Conservation (phyloP, 2,888 invertebrate species). For the Catocala sponsa region DNA sequence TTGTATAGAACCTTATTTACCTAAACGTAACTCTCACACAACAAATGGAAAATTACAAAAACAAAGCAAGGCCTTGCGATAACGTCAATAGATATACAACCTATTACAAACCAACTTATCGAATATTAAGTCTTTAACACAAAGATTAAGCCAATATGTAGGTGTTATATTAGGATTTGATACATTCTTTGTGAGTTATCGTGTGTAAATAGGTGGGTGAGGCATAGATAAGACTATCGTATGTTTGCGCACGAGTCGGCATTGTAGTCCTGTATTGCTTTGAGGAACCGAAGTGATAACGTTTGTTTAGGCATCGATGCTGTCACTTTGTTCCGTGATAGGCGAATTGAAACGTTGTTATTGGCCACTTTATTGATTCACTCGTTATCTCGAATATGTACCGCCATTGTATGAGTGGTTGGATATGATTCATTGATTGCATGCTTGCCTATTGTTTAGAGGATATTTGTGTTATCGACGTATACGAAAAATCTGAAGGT, state of each 20-base stretch:
- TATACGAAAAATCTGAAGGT: not conserved
- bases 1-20: slow-evolving; percentile 16
- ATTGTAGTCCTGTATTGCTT: slow-evolving; percentile 41
- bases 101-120: slow-evolving; percentile 13
- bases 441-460: not conserved
- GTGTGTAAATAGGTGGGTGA: slow-evolving; percentile 51
- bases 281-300: slow-evolving; percentile 50
- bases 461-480: not conserved
- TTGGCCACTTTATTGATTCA: slow-evolving; percentile 38
- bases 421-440: slow-evolving; percentile 13
- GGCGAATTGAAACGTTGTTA: slow-evolving; percentile 24
- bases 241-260: slow-evolving; percentile 40
- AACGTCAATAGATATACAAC: not conserved
- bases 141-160: slow-evolving; percentile 35
- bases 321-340: slow-evolving; percentile 19
- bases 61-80: not conserved
- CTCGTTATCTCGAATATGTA: slow-evolving; percentile 17
- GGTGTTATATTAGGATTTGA: slow-evolving; percentile 49
- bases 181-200: slow-evolving; percentile 51
- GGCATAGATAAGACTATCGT: slow-evolving; percentile 41
- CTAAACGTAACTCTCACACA: slow-evolving; percentile 17
- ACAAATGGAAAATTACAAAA: slow-evolving; percentile 10
- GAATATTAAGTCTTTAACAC: slow-evolving; percentile 7
- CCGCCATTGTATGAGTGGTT: not conserved
- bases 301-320: slow-evolving; percentile 35